These are phyloP conservation scores for Schizothorax lantsangensis DNA, from an alignment of 2,797 vertebrate genomes.

Conservation along the genomic window DNA sequence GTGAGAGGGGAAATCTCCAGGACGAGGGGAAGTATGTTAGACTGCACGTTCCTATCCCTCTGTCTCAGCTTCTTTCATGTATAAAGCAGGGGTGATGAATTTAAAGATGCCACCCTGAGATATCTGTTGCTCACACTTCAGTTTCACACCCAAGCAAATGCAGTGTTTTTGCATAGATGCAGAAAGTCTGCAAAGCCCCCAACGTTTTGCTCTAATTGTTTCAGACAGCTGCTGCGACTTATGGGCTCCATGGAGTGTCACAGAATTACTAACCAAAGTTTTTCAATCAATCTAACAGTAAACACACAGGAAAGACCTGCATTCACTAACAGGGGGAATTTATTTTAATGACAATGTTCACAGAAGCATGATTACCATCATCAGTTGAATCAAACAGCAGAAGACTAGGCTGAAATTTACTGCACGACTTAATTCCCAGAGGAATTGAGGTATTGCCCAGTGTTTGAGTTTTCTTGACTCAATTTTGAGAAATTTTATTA, in stretches of 20 bases:
- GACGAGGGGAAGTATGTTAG: background rate
- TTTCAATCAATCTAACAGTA: constrained; percentile 32
- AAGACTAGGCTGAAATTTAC: background rate
- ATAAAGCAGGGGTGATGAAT: background rate
- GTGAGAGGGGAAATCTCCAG: constrained; percentile 32
- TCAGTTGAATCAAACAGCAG: background rate
- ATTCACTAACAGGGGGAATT: background rate
- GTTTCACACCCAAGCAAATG: constrained; percentile 28
- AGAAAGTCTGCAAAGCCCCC: constrained; percentile 3
- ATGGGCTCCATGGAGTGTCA: background rate
- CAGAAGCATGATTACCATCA: background rate
- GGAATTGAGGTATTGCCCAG: background rate
- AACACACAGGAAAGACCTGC: constrained; percentile 19
- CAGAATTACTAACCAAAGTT: constrained; percentile 24
- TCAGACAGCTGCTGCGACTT: constrained; percentile 31
- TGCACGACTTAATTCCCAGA: background rate
- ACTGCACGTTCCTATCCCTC: background rate
- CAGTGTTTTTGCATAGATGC: constrained; percentile 16
- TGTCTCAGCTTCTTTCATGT: background rate
- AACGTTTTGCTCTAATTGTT: background rate
- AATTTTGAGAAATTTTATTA: background rate
- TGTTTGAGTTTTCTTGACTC: background rate
- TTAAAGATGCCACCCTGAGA: background rate
- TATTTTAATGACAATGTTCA: constrained; percentile 8
- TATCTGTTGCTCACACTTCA: constrained; percentile 7